Evolutionary conservation across 1,140 invertebrate species (phyloP).

Genomic region (Neotoxoptera formosana): DNA sequence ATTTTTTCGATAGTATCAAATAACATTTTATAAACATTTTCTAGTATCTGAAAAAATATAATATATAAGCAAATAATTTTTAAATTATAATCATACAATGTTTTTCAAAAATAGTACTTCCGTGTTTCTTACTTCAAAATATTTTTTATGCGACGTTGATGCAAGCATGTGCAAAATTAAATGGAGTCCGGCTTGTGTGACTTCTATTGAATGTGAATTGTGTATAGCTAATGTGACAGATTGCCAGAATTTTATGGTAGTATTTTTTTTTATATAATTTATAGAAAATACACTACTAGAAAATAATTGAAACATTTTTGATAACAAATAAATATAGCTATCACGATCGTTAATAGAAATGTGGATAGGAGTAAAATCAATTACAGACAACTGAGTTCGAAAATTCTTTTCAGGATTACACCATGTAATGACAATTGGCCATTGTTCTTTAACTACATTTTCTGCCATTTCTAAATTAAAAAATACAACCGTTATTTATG

Average conservation of each 20-base stretch:
- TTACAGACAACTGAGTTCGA: constrained; percentile 27
- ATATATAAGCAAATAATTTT: not conserved
- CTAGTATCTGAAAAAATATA: constrained; percentile 37
- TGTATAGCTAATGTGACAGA: constrained; percentile 43
- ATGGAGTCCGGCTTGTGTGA: not conserved
- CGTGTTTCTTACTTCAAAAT: constrained; percentile 38
- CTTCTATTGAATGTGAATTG: constrained; percentile 29
- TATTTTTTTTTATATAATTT: constrained; percentile 43
- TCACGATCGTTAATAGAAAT: constrained; percentile 30
- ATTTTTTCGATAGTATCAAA: constrained; percentile 39
- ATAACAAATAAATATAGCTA: constrained; percentile 39
- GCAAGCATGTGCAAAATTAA: constrained; percentile 39
- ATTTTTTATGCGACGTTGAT: constrained; percentile 37
- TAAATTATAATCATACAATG: not conserved
- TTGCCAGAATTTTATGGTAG: constrained; percentile 32
- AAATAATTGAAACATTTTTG: constrained; percentile 35
- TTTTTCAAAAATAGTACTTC: not conserved
- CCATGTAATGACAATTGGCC: constrained; percentile 50
- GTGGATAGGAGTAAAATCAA: constrained; percentile 44
- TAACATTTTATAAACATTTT: constrained; percentile 38
- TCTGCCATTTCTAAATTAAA: constrained; percentile 37
- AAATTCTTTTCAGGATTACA: constrained; percentile 48
- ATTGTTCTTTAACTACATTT: not conserved
- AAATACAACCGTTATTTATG: not conserved
- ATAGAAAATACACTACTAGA: constrained; percentile 35